Base-by-base conservation (phyloP, 2,888 invertebrate genomes). In the Tanytarsus gracilentus region DNA sequence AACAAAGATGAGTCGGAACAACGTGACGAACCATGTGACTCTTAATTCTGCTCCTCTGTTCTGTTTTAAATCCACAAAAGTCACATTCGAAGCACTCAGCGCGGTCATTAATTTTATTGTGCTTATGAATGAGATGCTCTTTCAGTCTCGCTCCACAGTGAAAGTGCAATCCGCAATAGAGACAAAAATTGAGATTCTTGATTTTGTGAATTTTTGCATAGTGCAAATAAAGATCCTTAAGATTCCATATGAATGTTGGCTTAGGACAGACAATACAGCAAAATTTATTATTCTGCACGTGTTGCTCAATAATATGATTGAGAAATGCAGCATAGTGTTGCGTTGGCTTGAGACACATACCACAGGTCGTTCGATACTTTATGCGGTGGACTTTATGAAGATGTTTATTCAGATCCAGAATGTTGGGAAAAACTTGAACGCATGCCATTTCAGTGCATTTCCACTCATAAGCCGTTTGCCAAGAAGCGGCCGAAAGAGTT, bases 81-180 rank as follows among this genome's bases (percentile, higher is more conserved):
- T 40, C 40, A 5, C 40, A 40, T 21, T 40, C 14, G 21, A 40
- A 40, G 4, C 21, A 18, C 9, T 18, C 40, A 21, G 9, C 40
- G 16, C 21, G 18, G 9, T 40, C 40, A 16, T 14, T 40, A 14
- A 9, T 16, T 7, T 21, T 40, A 2, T 40, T 40, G 21, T 40
- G 40, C 4, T 40, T 40, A 21, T 16, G 16, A 9, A 40, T 40
- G 9, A 40, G 21, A 40, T 40, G 40, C 9, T 40, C 40, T 21
- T 40, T 40, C 16, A 40, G 21, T 40, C 21, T 40, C 3, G 40
- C 40, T 3, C 40, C 40, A 16, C 40, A 14, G 21, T 18, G 16
- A 40, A 40, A 40, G 16, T 40, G 40, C 9, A 40, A 40, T 40
- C 40, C 40, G 16, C 40, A 40, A 40, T 40, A 40, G 9, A 40